These are phyloP conservation scores for rat (Rattus norvegicus) DNA, from an alignment of 2,113 vertebrate species.

Conservation along the genomic window DNA sequence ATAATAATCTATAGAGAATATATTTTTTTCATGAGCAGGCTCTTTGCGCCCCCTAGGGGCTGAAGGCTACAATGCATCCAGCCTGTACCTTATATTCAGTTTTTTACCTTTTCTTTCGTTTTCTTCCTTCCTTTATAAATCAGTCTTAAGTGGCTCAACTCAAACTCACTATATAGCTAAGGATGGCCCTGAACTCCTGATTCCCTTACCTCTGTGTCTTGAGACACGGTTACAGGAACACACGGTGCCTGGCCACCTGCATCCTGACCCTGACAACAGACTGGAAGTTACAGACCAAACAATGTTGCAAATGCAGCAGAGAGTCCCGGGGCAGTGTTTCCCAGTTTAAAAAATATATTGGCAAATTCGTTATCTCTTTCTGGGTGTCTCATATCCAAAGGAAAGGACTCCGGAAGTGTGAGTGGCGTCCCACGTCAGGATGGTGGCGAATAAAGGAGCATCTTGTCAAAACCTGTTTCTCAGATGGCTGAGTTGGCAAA, in stretches of 20 bases:
- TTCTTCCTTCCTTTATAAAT: not conserved
- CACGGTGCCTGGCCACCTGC: not conserved
- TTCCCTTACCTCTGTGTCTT: not conserved
- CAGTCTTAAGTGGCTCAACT: not conserved
- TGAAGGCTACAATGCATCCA: conserved; percentile 35
- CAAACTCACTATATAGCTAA: not conserved
- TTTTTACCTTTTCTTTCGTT: not conserved
- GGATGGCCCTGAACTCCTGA: not conserved
- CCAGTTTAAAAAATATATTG: conserved; percentile 15
- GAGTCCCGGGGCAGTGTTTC: not conserved
- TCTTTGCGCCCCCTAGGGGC: conserved; percentile 60
- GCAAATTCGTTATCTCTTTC: not conserved
- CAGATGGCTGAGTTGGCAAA: not conserved
- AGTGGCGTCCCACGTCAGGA: not conserved
- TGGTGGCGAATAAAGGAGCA: conserved; percentile 25
- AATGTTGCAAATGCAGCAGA: not conserved
- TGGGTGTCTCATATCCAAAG: not conserved
- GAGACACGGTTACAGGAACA: not conserved
- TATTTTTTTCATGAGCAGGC: not conserved
- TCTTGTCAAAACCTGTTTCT: conserved; percentile 46
- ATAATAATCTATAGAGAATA: not conserved
- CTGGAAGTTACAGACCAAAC: not conserved
- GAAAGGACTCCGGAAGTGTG: not conserved
- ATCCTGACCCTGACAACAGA: not conserved
- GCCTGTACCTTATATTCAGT: not conserved